Percentiles rank a stretch among this genome's conserved stretches.
Evolutionary conservation across 2,888 invertebrate species (phyloP).

Genomic region (Spilarctia lutea): DNA sequence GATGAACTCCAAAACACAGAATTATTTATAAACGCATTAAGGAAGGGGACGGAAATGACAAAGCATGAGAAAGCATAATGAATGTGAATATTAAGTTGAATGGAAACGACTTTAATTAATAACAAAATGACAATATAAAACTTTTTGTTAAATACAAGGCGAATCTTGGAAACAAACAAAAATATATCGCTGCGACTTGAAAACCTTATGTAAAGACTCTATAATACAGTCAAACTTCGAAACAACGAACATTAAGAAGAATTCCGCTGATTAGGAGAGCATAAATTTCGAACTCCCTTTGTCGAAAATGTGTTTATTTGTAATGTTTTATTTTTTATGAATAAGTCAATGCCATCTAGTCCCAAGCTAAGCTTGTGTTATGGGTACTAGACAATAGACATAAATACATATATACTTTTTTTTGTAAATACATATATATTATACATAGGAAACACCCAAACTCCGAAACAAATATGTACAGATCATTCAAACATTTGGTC

Average conservation of each 20-base stretch:
- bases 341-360: too few species aligned
- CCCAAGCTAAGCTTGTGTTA: too few species aligned
- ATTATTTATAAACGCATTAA: background rate
- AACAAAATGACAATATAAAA: background rate
- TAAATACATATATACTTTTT: too few species aligned
- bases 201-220: conserved; percentile 21
- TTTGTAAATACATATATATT: too few species aligned
- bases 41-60: background rate
- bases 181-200: conserved; percentile 16
- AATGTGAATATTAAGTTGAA: background rate
- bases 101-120: background rate
- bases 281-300: conserved; percentile 62
- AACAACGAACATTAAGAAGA: conserved; percentile 53
- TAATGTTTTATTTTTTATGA: conserved; percentile 29
- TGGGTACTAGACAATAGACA: too few species aligned
- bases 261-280: conserved; percentile 71
- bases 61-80: background rate
- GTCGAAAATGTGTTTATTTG: conserved; percentile 58
- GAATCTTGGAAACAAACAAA: background rate
- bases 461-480: too few species aligned
- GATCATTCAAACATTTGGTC: too few species aligned
- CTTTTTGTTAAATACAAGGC: background rate
- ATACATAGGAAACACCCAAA: too few species aligned
- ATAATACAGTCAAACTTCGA: conserved; percentile 40
- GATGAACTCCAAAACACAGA: background rate